These are phyloP conservation scores for Pseudomyrmex concolor DNA, from an alignment of 1,140 invertebrate genomes.

Conservation along the genomic window DNA sequence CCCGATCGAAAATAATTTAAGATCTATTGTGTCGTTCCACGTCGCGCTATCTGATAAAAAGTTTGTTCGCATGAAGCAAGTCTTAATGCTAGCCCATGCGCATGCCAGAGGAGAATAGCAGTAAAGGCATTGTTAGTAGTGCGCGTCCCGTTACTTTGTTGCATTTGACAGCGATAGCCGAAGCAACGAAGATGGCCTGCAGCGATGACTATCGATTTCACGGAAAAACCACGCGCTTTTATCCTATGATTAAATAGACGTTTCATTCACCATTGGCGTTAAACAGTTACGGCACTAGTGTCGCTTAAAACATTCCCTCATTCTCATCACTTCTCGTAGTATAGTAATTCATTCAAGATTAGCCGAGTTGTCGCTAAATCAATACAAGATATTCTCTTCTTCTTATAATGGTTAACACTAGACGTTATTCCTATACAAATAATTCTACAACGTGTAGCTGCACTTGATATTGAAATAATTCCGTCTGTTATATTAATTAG, in stretches of 20 bases:
- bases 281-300: conserved; percentile 42
- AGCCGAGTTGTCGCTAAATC: background rate
- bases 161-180: conserved; percentile 71
- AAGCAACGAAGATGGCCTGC: conserved; percentile 56
- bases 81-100: conserved; percentile 66
- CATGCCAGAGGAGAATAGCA: conserved; percentile 50
- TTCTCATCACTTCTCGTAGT: background rate
- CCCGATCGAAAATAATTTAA: conserved; percentile 58
- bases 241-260: conserved; percentile 27
- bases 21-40: conserved; percentile 47
- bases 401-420: no score
- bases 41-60: conserved; percentile 56
- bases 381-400: background rate
- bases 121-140: conserved; percentile 69
- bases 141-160: conserved; percentile 70
- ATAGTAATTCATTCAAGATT: background rate
- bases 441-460: no score
- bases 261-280: conserved; percentile 50
- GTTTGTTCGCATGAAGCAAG: conserved; percentile 61
- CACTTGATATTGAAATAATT: no score
- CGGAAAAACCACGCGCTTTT: conserved; percentile 46
- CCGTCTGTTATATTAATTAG: no score
- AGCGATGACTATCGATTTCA: conserved; percentile 59
- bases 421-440: no score
- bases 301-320: background rate